Evolutionary conservation across 2,113 vertebrate species (phyloP).

Genomic region (Rousettus leschenaultii): DNA sequence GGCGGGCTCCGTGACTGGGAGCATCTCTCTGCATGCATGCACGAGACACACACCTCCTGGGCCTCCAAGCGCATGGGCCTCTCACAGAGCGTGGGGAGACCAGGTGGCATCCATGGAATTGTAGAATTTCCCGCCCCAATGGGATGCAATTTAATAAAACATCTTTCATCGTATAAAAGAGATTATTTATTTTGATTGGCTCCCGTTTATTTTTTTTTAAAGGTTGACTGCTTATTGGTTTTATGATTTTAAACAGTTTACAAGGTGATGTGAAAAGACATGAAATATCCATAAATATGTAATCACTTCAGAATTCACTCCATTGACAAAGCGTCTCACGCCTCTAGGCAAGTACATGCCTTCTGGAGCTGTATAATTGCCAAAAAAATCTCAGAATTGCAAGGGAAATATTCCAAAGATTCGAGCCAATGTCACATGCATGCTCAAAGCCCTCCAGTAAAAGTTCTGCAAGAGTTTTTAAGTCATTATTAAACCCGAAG

Average conservation of each 20-base stretch:
- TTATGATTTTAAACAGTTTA: neutral
- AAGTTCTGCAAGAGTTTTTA: neutral
- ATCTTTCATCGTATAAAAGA: neutral
- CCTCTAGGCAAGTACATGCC: neutral
- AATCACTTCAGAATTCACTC: neutral
- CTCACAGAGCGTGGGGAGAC: neutral
- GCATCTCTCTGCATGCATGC: too few species aligned
- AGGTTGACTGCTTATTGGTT: neutral
- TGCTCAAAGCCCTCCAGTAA: neutral
- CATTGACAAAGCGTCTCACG: neutral
- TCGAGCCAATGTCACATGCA: neutral
- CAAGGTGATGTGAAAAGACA: neutral
- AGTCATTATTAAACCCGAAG: neutral
- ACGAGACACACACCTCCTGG: neutral
- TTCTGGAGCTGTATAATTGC: constrained; percentile 34
- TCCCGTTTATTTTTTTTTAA: neutral
- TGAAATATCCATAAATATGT: neutral
- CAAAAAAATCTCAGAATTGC: constrained; percentile 20
- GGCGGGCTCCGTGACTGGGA: accelerated
- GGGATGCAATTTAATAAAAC: neutral
- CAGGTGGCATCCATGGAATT: neutral
- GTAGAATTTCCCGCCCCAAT: neutral
- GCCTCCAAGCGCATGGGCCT: accelerated
- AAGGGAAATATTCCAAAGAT: constrained; percentile 26
- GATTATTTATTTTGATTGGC: neutral